phyloP scores from a whole-genome alignment of 2,888 invertebrate species.

The Plutella xylostella region DNA sequence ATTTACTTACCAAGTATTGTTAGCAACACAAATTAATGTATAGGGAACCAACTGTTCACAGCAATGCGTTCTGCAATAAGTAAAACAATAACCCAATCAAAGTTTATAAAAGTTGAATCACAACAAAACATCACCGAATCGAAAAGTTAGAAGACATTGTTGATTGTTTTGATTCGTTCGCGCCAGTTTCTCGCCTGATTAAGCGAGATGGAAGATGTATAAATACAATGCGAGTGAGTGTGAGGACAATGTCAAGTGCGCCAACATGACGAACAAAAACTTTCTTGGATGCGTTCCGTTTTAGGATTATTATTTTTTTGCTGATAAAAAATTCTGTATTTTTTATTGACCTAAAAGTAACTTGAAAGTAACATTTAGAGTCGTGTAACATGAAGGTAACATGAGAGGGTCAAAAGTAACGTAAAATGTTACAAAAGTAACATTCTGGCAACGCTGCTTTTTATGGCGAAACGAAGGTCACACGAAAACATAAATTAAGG shows the following conservation, averaged over 20 bases:
- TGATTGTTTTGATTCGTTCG: background rate
- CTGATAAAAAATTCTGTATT: background rate
- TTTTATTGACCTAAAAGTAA: background rate
- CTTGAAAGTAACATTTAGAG: background rate
- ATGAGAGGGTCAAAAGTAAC: no score
- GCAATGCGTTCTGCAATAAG: background rate
- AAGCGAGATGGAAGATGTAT: background rate
- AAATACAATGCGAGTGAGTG: background rate
- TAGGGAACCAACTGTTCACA: background rate
- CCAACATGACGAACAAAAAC: background rate
- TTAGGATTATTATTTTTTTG: background rate
- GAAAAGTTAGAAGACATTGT: no score
- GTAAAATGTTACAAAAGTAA: no score
- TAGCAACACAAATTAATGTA: background rate
- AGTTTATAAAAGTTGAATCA: background rate
- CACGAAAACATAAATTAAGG: no score
- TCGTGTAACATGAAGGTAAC: background rate
- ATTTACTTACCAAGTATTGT: background rate
- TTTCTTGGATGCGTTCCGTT: background rate
- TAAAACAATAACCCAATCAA: background rate
- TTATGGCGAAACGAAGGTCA: background rate
- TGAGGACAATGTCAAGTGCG: background rate
- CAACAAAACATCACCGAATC: background rate
- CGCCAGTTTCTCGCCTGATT: background rate
- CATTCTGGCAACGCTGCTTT: no score